Evolutionary conservation across 2,113 vertebrate genomes (phyloP), one percentile per base, ranked within the genome.

Genomic region (Halcyon malimbica): DNA sequence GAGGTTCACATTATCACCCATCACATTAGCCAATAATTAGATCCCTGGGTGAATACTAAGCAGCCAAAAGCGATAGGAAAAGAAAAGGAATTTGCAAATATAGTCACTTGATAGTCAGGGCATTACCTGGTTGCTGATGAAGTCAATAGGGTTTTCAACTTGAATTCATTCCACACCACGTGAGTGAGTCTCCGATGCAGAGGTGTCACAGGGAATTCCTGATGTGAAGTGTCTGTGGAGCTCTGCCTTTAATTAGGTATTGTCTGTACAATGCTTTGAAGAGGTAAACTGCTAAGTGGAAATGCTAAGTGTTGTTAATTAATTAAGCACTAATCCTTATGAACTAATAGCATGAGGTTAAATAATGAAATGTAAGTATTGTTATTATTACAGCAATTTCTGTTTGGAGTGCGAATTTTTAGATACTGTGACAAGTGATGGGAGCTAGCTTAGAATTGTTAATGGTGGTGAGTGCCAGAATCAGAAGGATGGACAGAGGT

Each of bases 221-320:
- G 57, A 92, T 89, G 92, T 69, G 93, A 97, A 96, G 77, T 64
- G 79, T 94, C 77, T 96, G 84, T 2, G 7, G 67, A 95, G 92
- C 65, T 93, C 82, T 95, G 85, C 79, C 64, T 88, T 96, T 97
- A 96, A 96, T 97, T 96, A 94, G 96, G 37, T 82, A 94, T 80
- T 81, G 80, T 92, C 8, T 57, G 90, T 90, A 87, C 0, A 28
- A 69, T 29, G 77, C 91, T 96, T 96, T 97, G 95, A 97, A 96
- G 95, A 96, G 92, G 89, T 87, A 95, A 94, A 94, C 75, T 63
- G 59, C 89, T 96, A 82, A 95, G 94, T 96, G 94, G 94, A 94
- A 97, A 92, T 79, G 70, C 92, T 95, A 94, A 95, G 95, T 97
- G 95, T 94, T 94, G 81, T 65, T 97, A 96, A 96, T 96, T 97